phyloP scores from a whole-genome alignment of 2,113 vertebrate genomes.

The Aphyosemion australe region DNA sequence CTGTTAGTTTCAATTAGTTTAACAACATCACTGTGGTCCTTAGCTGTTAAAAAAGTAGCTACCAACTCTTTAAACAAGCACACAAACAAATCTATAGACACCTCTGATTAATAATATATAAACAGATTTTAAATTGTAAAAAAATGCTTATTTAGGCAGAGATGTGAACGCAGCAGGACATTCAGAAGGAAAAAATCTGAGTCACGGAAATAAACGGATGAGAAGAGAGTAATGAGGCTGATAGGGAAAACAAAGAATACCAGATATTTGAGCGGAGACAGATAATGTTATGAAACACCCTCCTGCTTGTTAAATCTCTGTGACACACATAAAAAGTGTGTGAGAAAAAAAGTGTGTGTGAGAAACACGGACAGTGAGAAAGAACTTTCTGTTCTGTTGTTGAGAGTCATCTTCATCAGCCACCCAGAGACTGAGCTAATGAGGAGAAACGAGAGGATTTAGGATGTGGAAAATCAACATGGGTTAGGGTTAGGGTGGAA shows the following conservation, averaged over 20 bases:
- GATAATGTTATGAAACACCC: slow-evolving; percentile 48
- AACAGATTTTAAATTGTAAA: background rate
- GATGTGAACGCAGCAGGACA: slow-evolving; percentile 3
- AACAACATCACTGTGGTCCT: too few species aligned
- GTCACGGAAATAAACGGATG: slow-evolving; percentile 9
- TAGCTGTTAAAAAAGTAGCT: too few species aligned
- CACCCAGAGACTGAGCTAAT: slow-evolving; percentile 10
- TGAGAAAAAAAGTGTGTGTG: background rate
- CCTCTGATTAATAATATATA: too few species aligned
- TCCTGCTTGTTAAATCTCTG: slow-evolving; percentile 34
- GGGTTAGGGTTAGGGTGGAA: too few species aligned
- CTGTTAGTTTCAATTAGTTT: too few species aligned
- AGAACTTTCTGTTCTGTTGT: slow-evolving; percentile 19
- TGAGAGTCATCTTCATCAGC: slow-evolving; percentile 1
- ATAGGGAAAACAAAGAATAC: slow-evolving; percentile 41
- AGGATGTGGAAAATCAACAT: background rate
- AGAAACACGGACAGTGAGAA: slow-evolving; percentile 17
- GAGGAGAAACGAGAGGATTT: background rate
- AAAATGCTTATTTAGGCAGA: background rate
- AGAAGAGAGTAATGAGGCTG: slow-evolving; percentile 16
- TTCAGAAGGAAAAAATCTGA: background rate
- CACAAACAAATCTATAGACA: too few species aligned
- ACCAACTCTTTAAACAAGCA: too few species aligned
- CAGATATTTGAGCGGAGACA: slow-evolving; percentile 23
- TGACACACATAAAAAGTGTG: slow-evolving; percentile 14